phyloP scores from a whole-genome alignment of 1,140 invertebrate genomes.

The Brachionus manjavacas region DNA sequence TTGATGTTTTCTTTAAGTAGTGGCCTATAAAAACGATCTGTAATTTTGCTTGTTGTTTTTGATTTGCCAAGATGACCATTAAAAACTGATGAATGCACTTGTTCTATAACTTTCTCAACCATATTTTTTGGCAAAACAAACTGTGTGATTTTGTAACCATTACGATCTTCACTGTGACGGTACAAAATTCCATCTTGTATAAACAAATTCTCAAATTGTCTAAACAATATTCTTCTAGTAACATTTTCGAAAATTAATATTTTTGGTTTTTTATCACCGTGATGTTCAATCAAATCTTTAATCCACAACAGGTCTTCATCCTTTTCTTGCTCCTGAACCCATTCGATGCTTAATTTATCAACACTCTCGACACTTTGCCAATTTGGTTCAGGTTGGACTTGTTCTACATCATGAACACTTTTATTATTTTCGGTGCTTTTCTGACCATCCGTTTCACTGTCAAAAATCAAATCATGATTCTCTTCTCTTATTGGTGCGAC shows the following conservation, averaged over 20 bases:
- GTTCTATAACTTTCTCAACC: neutral
- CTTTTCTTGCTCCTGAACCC: neutral
- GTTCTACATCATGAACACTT: neutral
- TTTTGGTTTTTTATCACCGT: constrained; percentile 18
- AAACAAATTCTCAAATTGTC: neutral
- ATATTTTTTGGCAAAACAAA: neutral
- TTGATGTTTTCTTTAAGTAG: neutral
- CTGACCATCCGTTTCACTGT: neutral
- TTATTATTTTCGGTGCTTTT: neutral
- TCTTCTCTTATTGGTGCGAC: neutral
- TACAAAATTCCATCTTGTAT: neutral
- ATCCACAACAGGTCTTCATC: neutral
- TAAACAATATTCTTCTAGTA: constrained; percentile 1
- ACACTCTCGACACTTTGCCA: neutral
- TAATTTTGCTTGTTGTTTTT: neutral
- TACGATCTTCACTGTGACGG: neutral
- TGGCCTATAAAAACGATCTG: neutral
- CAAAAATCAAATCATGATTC: neutral
- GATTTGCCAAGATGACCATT: neutral
- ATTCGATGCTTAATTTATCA: neutral
- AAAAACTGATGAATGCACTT: neutral
- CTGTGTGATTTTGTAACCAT: neutral
- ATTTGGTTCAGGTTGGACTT: neutral
- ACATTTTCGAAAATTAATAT: constrained; percentile 24
- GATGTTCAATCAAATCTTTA: neutral